Conservation (phyloP, 1,140 invertebrate species). For the Euura lappo region DNA sequence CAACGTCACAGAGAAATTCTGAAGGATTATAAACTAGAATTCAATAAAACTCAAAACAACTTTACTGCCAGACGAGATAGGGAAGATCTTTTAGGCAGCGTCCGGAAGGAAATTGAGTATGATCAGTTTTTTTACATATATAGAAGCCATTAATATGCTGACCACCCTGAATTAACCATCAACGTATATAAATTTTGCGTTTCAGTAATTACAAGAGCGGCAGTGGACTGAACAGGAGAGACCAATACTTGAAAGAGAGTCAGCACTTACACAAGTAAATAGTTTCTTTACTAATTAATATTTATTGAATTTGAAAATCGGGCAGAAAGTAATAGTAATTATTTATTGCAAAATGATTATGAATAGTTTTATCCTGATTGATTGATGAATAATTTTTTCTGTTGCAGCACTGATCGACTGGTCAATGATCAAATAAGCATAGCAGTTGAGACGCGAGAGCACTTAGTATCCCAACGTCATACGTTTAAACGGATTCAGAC, state of each 20-base stretch:
- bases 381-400: constrained; percentile 38
- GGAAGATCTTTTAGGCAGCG: constrained; percentile 82
- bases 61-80: constrained; percentile 83
- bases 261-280: constrained; percentile 88
- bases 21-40: constrained; percentile 92
- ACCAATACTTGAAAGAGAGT: constrained; percentile 93
- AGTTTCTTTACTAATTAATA: constrained; percentile 10
- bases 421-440: constrained; percentile 97
- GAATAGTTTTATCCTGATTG: not conserved
- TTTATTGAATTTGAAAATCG: not conserved
- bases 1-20: constrained; percentile 93
- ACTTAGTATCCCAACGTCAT: constrained; percentile 85
- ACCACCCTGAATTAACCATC: not conserved
- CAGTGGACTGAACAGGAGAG: constrained; percentile 80
- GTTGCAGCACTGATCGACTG: constrained; percentile 85
- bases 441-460: constrained; percentile 93
- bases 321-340: not conserved
- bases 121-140: constrained; percentile 21
- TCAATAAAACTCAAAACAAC: constrained; percentile 89
- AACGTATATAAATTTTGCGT: constrained; percentile 24
- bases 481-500: constrained; percentile 90
- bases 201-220: constrained; percentile 67
- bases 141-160: not conserved
- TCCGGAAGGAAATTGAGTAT: constrained; percentile 75
- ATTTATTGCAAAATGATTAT: constrained; percentile 15